These are phyloP conservation scores for Clitarchus hookeri DNA, from an alignment of 2,888 invertebrate genomes.

Conservation along the genomic window DNA sequence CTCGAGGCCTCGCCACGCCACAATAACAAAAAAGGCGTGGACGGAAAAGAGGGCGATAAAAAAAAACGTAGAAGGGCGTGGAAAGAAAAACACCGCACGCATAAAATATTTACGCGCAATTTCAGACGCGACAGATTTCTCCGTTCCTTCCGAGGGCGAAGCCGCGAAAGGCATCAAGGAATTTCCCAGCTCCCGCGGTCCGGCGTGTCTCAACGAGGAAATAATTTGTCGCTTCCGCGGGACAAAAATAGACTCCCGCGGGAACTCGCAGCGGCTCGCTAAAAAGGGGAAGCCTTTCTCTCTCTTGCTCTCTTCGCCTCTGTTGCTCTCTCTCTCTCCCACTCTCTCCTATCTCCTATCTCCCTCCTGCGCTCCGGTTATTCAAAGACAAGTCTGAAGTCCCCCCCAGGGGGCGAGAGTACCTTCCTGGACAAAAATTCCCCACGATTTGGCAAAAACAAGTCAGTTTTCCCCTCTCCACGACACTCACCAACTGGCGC, in stretches of 20 bases:
- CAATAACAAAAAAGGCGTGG: no score
- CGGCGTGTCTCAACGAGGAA: slow-evolving; percentile 4
- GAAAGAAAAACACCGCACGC: neutral
- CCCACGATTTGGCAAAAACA: neutral
- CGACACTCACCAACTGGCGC: neutral
- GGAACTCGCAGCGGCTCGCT: neutral
- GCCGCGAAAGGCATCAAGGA: neutral
- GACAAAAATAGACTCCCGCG: neutral
- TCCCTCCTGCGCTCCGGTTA: neutral
- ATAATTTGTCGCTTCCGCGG: slow-evolving; percentile 7
- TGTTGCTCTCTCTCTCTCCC: no score
- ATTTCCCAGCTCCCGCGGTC: neutral
- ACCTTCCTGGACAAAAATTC: neutral
- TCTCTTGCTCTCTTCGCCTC: neutral
- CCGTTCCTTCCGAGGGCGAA: no score
- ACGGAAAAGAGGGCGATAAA: neutral
- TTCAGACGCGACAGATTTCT: neutral
- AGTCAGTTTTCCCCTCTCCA: neutral
- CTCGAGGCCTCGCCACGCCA: no score
- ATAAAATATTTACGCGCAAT: slow-evolving; percentile 4
- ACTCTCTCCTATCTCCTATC: no score
- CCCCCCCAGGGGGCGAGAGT: slow-evolving; percentile 1
- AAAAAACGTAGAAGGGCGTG: neutral
- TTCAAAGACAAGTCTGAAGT: neutral
- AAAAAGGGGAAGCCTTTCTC: neutral